Conservation (phyloP, 2,888 invertebrate species). For the Cephus pygmeus region DNA sequence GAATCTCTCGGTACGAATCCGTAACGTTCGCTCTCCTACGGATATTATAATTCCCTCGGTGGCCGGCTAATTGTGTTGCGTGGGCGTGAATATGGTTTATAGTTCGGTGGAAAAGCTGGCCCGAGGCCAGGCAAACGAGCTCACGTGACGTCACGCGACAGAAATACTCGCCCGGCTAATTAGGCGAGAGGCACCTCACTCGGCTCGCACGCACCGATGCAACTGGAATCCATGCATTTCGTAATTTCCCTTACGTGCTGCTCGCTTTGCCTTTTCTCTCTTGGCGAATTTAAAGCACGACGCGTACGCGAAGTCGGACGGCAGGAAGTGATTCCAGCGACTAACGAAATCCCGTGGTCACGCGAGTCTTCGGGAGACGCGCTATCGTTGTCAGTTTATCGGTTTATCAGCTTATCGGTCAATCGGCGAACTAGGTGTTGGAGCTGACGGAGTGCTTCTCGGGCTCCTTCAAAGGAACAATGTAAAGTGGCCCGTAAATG, state of each 20-base stretch:
- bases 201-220: slow-evolving; percentile 54
- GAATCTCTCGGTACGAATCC: slow-evolving; percentile 1
- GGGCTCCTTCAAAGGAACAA: slow-evolving; percentile 33
- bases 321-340: neutral
- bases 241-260: slow-evolving; percentile 32
- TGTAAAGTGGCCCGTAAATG: slow-evolving; percentile 56
- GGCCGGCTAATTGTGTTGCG: slow-evolving; percentile 62
- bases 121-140: slow-evolving; percentile 61
- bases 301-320: neutral
- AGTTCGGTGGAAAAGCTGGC: slow-evolving; percentile 63
- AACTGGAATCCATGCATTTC: slow-evolving; percentile 56
- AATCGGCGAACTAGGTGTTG: neutral
- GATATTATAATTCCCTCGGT: slow-evolving; percentile 58
- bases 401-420: too few species aligned
- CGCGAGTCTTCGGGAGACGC: neutral
- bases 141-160: slow-evolving; percentile 64
- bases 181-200: slow-evolving; percentile 55
- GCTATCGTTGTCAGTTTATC: neutral
- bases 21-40: slow-evolving; percentile 24
- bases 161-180: slow-evolving; percentile 63
- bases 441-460: neutral
- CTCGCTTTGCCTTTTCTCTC: neutral
- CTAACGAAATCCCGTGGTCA: neutral
- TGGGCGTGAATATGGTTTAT: slow-evolving; percentile 65
- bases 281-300: neutral